Base-by-base conservation (phyloP, 1,140 invertebrate species). In the Halyomorpha halys region DNA sequence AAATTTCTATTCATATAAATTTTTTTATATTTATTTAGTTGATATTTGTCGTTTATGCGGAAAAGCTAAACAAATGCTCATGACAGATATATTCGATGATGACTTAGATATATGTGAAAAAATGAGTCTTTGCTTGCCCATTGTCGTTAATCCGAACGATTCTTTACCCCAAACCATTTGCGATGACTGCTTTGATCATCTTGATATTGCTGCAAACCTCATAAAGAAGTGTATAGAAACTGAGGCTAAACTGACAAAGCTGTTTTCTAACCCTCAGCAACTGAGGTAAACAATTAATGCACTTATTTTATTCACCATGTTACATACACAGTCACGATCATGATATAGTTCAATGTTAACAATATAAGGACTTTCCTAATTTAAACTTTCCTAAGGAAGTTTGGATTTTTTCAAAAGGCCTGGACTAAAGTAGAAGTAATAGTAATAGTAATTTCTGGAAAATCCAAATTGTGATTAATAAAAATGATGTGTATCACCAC, bases 41-140 rank as follows among this genome's bases (percentile, higher is more conserved):
- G 53, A 56, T 25, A 56, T 56, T 23, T 60, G 59, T 14, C 25
- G 59, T 19, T 18, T 60, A 19, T 60, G 59, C 25, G 59, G 59
- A 14, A 60, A 60, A 23, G 30, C 59, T 9, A 44, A 60, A 18
- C 25, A 60, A 23, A 60, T 19, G 27, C n/a, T 18, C 15, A 60
- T 60, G 59, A 60, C 5, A 3, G 59, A 60, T 44, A 60, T 60
- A n/a, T 60, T 44, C 21, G 59, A 60, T 44, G 44, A 60, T 23
- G 44, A 34, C 5, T 30, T 60, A 11, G 30, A 60, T 3, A 39
- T 60, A 16, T 60, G 30, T 11, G 59, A 60, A 60, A 60, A 60
- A 44, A 60, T 60, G 15, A 39, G 59, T 11, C 59, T 60, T n/a
- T 60, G 59, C 59, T 23, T 60, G n/a, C 59, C 59, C 13, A 60